Evolutionary conservation across 2,113 vertebrate genomes (phyloP).

Genomic region (Eulemur macaco): DNA sequence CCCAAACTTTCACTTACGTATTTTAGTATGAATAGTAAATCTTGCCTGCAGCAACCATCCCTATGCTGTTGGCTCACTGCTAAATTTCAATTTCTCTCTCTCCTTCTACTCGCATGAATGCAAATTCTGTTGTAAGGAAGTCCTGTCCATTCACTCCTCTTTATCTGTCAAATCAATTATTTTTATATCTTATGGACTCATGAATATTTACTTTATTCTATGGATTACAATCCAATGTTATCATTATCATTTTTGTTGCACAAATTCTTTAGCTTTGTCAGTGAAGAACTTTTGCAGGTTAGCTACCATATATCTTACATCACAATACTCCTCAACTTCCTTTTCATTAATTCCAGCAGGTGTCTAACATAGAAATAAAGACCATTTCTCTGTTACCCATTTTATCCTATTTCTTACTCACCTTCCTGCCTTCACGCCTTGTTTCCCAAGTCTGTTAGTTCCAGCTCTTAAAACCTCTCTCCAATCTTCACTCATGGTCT

Average conservation of each 20-base stretch:
- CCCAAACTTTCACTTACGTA: background rate
- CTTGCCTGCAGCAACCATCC: background rate
- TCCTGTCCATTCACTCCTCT: background rate
- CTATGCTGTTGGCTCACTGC: background rate
- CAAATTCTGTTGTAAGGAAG: background rate
- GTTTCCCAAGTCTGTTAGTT: background rate
- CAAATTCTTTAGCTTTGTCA: background rate
- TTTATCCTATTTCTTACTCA: background rate
- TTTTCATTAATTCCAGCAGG: background rate
- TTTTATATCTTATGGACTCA: background rate
- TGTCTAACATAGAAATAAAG: conserved; percentile 12
- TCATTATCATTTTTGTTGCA: background rate
- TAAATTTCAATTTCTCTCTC: background rate
- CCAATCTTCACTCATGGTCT: background rate
- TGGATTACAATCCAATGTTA: background rate
- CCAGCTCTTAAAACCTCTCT: background rate
- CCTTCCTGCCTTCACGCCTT: background rate
- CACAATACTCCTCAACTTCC: background rate
- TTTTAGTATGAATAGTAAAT: background rate
- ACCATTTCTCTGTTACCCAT: background rate
- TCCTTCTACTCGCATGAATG: background rate
- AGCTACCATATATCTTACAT: background rate
- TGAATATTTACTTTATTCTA: background rate
- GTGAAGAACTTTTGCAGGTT: background rate
- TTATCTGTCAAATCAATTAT: background rate